Base-by-base conservation (phyloP, 2,113 vertebrate species). In the Pterophyllum scalare region DNA sequence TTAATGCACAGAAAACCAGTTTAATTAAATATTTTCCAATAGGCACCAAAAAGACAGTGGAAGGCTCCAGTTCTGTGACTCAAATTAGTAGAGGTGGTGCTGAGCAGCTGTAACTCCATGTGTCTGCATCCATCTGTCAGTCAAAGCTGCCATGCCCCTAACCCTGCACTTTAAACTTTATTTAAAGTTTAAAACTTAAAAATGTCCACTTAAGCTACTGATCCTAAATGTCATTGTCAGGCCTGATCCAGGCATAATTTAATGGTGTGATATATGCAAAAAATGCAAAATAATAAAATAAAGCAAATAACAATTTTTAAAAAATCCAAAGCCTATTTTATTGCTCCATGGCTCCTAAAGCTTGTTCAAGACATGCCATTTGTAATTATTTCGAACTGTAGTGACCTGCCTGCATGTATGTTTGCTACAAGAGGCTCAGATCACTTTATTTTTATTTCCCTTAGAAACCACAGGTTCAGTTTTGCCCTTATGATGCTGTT, bases 31-130 rank as follows among this genome's bases (percentile, higher is more conserved):
- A 43, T 43, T 4, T 24, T 43, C 62, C 61, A 65, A 65, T 43
- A 0, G 62, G 35, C 62, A 0, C 0, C 62, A 0, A 46, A 26
- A 67, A 0, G 46, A 46, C 64, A 46, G 14, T 67, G 24, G 62
- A 26, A 43, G 17, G 64, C 26, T 67, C 5, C 64, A 49, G 40
- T 49, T 28, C 64, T 46, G 0, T 12, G 38, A 28, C 22, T 49
- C 15, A 49, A 70, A 26, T 67, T 67, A 67, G 22, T 22, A 70
- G 15, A 49, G 40, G 40, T 49, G 40, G 49, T 22, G 46, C 3
- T 40, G 26, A 67, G 14, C 43, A 46, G 13, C 43, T 46, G 43
- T 46, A 17, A 6, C 40, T 40, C 11, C 40, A 33, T 7, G 33
- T 33, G 33, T 33, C 33, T 7, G 33, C 33, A 33, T 33, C 33